Conservation (phyloP, 2,113 vertebrate genomes). For the Spermophilus dauricus region DNA sequence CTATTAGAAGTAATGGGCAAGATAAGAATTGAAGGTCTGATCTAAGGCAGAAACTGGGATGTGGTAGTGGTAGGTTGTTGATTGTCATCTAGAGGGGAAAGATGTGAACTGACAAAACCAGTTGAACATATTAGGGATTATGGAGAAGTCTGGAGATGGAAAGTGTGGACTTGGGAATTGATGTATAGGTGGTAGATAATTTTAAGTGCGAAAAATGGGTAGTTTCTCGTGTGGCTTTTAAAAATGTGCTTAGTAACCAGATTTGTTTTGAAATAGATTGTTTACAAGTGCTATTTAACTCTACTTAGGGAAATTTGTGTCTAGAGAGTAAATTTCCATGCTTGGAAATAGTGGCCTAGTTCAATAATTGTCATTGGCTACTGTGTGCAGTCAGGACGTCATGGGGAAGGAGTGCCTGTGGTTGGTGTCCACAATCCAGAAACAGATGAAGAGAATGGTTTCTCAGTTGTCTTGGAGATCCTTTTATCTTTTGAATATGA, state of each 20-base stretch:
- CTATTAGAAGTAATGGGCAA: not conserved
- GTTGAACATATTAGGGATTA: not conserved
- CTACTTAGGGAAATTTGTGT: constrained; percentile 83
- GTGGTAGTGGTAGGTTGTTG: not conserved
- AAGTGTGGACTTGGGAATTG: not conserved
- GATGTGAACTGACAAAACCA: not conserved
- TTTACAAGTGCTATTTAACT: constrained; percentile 77
- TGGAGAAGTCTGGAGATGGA: constrained; percentile 6
- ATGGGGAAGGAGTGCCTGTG: constrained; percentile 92
- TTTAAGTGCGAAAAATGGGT: constrained; percentile 49
- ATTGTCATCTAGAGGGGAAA: not conserved
- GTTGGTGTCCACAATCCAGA: constrained; percentile 86
- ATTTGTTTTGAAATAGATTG: constrained; percentile 77
- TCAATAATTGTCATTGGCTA: constrained; percentile 92
- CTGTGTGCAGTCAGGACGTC: constrained; percentile 98
- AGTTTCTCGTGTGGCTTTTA: constrained; percentile 32
- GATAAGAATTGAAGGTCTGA: not conserved
- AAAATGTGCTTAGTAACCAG: constrained; percentile 74
- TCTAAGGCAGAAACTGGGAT: not conserved
- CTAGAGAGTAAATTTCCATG: constrained; percentile 90
- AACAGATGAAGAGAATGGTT: constrained; percentile 73
- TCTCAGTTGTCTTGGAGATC: constrained; percentile 47
- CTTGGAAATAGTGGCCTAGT: constrained; percentile 90
- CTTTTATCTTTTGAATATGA: constrained; percentile 68
- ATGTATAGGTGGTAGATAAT: not conserved